phyloP scores from a whole-genome alignment of 2,797 vertebrate genomes.

The Lophius americanus region DNA sequence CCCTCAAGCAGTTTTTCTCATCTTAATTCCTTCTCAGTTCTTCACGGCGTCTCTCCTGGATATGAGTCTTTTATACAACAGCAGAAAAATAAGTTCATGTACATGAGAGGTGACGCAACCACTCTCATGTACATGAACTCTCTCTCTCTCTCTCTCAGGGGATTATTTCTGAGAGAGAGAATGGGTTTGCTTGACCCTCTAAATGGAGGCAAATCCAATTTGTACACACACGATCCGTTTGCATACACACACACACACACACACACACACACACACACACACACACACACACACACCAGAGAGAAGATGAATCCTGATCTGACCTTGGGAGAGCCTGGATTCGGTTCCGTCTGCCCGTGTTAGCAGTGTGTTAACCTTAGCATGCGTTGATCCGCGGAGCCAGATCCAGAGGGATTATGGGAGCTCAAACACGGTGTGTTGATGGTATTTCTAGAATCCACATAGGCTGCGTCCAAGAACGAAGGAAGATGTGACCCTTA shows the following conservation, averaged over 20 bases:
- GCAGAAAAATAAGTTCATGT: no score
- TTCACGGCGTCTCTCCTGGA: no score
- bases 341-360: slow-evolving; percentile 12
- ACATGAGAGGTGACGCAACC: no score
- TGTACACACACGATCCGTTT: slow-evolving; percentile 21
- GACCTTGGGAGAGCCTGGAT: slow-evolving; percentile 46
- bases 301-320: slow-evolving; percentile 23
- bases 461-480: slow-evolving; percentile 10
- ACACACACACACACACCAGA: slow-evolving; percentile 13
- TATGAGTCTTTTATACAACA: no score
- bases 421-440: slow-evolving; percentile 25
- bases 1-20: neutral
- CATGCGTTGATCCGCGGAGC: slow-evolving; percentile 40
- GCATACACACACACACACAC: slow-evolving; percentile 16
- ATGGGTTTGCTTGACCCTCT: slow-evolving; percentile 60
- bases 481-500: slow-evolving; percentile 17
- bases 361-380: slow-evolving; percentile 36
- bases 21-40: neutral
- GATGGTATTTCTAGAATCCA: slow-evolving; percentile 24
- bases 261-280: slow-evolving; percentile 17
- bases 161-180: slow-evolving; percentile 60
- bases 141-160: slow-evolving; percentile 23
- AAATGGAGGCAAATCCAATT: slow-evolving; percentile 59
- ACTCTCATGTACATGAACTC: no score
- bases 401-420: slow-evolving; percentile 55